phyloP scores from a whole-genome alignment of 2,113 vertebrate genomes.

The Cacatua alba region DNA sequence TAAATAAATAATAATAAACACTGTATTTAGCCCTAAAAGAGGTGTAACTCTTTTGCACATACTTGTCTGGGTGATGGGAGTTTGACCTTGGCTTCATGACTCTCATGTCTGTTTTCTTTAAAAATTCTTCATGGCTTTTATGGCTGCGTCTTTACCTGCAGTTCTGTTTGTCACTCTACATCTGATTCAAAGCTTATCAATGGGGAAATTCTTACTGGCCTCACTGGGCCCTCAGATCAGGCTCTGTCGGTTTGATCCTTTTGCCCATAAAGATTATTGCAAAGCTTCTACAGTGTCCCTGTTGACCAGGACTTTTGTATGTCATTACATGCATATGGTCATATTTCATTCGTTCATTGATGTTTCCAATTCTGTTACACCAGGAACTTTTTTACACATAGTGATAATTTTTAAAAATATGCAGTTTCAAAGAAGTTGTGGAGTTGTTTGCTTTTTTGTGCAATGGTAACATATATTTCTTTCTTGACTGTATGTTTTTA shows the following conservation, averaged over 20 bases:
- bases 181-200: not conserved
- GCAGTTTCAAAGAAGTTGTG: not conserved
- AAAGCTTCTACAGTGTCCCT: not conserved
- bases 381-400: not conserved
- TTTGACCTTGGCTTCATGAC: conserved; percentile 11
- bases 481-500: not conserved
- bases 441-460: not conserved
- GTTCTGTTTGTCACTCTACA: not conserved
- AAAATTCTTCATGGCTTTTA: not conserved
- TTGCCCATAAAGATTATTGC: not conserved
- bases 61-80: not conserved
- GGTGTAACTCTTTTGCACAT: not conserved
- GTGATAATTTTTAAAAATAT: not conserved
- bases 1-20: conserved; percentile 64
- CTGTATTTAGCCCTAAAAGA: not conserved
- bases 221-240: not conserved
- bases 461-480: not conserved
- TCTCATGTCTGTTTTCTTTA: not conserved
- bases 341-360: not conserved
- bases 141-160: not conserved
- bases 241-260: not conserved
- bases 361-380: not conserved
- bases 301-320: not conserved
- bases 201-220: not conserved
- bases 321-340: not conserved